Conservation (phyloP, 2,888 invertebrate genomes). For the Drosophila limbata region DNA sequence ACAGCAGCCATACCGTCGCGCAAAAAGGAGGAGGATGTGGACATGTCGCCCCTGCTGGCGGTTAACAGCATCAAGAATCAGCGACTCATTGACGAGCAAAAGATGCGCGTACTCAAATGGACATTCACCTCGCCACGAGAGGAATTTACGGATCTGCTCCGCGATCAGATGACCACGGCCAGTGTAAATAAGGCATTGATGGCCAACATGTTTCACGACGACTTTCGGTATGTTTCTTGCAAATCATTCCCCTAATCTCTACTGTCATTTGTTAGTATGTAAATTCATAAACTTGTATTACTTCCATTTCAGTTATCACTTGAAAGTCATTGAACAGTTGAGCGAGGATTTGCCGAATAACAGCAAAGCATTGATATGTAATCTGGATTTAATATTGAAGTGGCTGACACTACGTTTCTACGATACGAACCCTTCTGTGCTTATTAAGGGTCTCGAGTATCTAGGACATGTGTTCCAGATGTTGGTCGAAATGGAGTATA, state of each 20-base stretch:
- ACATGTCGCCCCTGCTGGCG: slow-evolving; percentile 91
- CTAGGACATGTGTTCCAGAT: slow-evolving; percentile 92
- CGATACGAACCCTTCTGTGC: slow-evolving; percentile 98
- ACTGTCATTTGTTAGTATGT: neutral
- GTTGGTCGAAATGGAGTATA: slow-evolving; percentile 92
- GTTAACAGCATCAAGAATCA: slow-evolving; percentile 96
- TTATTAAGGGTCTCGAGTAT: slow-evolving; percentile 97
- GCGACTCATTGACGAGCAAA: slow-evolving; percentile 96
- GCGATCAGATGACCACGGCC: slow-evolving; percentile 95
- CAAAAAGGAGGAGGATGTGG: slow-evolving; percentile 95
- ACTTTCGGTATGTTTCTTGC: slow-evolving; percentile 89
- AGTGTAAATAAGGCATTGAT: slow-evolving; percentile 95
- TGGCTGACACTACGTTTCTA: slow-evolving; percentile 99
- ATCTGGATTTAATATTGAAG: slow-evolving; percentile 97
- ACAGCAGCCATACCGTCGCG: slow-evolving; percentile 84
- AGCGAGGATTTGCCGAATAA: slow-evolving; percentile 93
- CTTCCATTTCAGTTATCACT: slow-evolving; percentile 90
- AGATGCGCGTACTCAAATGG: slow-evolving; percentile 97
- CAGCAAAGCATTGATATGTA: slow-evolving; percentile 92
- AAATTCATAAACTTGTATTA: neutral
- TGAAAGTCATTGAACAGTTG: slow-evolving; percentile 96
- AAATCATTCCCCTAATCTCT: no score
- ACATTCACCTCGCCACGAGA: slow-evolving; percentile 96
- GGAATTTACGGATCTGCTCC: slow-evolving; percentile 96
- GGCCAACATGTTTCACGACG: slow-evolving; percentile 96